Percentiles rank a stretch among this genome's conserved stretches.
These are phyloP conservation scores for Phlogophora meticulosa DNA, from an alignment of 2,888 invertebrate genomes.

Conservation along the genomic window DNA sequence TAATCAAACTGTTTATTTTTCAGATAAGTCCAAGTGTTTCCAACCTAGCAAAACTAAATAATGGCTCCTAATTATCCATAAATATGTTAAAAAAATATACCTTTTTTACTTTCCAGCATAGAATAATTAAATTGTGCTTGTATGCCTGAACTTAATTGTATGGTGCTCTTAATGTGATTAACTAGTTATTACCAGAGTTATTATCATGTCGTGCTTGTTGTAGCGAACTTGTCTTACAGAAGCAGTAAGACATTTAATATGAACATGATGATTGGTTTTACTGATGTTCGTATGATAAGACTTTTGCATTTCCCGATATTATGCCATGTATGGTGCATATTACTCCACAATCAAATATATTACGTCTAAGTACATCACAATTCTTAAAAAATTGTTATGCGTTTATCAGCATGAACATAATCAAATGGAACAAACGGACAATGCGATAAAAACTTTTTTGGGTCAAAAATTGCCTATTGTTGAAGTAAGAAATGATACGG, in stretches of 20 bases:
- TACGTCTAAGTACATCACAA: conserved; percentile 6
- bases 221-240: conserved; percentile 7
- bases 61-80: neutral
- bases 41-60: conserved; percentile 16
- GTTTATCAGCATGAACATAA: neutral
- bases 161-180: conserved; percentile 28
- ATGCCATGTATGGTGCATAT: conserved; percentile 1
- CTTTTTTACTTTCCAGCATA: conserved; percentile 8
- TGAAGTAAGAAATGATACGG: conserved; percentile 1
- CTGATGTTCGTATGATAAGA: neutral
- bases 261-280: conserved; percentile 9
- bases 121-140: conserved; percentile 9
- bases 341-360: conserved; percentile 1
- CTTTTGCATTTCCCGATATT: conserved; percentile 13
- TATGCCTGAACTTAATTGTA: conserved; percentile 13
- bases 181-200: conserved; percentile 28
- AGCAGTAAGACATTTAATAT: conserved; percentile 2
- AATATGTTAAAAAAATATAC: conserved; percentile 1
- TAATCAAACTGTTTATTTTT: conserved; percentile 40
- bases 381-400: neutral
- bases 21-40: conserved; percentile 38
- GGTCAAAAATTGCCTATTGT: conserved; percentile 15
- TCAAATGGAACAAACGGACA: conserved; percentile 21
- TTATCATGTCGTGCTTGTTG: conserved; percentile 28
- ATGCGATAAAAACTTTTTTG: conserved; percentile 9